Conservation (phyloP, 2,113 vertebrate species). For the Leuciscus idus region DNA sequence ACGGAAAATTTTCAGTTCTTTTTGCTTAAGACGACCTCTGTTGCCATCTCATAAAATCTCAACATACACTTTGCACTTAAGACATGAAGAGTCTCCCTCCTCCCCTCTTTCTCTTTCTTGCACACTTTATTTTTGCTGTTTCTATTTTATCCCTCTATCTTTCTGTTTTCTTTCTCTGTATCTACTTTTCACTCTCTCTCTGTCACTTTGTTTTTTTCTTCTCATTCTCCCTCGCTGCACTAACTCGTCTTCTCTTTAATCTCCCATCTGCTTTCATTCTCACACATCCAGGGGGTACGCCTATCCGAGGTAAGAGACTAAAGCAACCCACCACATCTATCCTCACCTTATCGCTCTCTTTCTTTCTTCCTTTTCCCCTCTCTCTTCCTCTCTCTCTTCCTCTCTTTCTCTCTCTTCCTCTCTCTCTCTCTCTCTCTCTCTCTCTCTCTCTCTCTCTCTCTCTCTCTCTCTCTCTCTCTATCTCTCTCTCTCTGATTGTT, state of each 20-base stretch:
- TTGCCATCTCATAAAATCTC: not conserved
- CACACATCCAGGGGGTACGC: conserved; percentile 96
- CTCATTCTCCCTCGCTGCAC: conserved; percentile 75
- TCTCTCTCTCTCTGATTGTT: conserved; percentile 17
- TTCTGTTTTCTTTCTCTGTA: conserved; percentile 60
- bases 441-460: not conserved
- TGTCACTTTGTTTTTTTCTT: conserved; percentile 56
- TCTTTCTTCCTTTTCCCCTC: conserved; percentile 51
- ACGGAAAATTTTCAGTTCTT: not conserved
- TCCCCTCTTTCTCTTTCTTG: conserved; percentile 41
- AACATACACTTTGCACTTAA: conserved; percentile 72
- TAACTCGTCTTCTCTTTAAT: conserved; percentile 96
- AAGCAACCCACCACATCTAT: conserved; percentile 83
- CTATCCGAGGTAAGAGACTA: conserved; percentile 95
- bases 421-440: not conserved
- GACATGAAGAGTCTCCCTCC: conserved; percentile 59
- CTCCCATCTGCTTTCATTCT: conserved; percentile 95
- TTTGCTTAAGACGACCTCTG: not conserved
- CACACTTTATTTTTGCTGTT: conserved; percentile 65
- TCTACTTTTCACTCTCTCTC: conserved; percentile 56
- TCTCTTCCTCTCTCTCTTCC: not conserved
- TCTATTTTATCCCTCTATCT: conserved; percentile 63
- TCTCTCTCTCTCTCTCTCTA: not conserved
- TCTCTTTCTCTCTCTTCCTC: conserved; percentile 54
- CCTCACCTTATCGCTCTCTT: conserved; percentile 78